Evolutionary conservation across 2,888 invertebrate genomes (phyloP), one percentile per base, ranked within the genome.

Genomic region (Bombylius major): DNA sequence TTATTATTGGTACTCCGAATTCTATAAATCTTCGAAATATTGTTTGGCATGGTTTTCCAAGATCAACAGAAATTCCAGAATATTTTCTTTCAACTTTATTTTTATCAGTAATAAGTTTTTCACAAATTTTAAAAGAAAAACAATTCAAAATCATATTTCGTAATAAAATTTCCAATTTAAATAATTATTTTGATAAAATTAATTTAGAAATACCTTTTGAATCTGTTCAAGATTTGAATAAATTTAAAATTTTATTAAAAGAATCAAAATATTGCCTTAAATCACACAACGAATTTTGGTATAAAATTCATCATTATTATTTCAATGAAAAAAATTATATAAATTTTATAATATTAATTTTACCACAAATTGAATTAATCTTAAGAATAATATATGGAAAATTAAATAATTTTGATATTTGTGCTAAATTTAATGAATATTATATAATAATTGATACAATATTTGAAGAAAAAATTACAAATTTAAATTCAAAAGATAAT

Each of bases 11-110:
- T 5, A 75, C 77, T 33, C 77, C 78, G 7, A 66, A 69, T 56
- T 76, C 76, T 4, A 64, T 79, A 9, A 79, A 79, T 66, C 59
- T 79, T 12, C 68, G 79, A 23, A 79, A 79, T 66, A 65, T 79
- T 39, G 67, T 69, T 0, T 79, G 79, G 79, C 79, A 79, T 69
- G 79, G 79, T 6, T 79, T 79, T 62, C 65, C 71, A 1, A 58
- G 67, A n/a, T 68, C 71, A 1, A 61, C 63, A 5, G 77, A 78
- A 60, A 64, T 78, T 51, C 70, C 71, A 32, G 55, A 62, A 48
- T 70, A 70, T 66, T 75, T 69, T 59, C 62, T 62, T 36, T 59
- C 66, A 50, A 64, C 69, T 34, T 62, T 77, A 14, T 55, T 77
- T 33, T 45, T 72, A 63, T 23, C 59, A 60, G 57, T 67, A 62